These are phyloP conservation scores for Drosophila orena DNA, from an alignment of 1,140 invertebrate species.

Conservation along the genomic window DNA sequence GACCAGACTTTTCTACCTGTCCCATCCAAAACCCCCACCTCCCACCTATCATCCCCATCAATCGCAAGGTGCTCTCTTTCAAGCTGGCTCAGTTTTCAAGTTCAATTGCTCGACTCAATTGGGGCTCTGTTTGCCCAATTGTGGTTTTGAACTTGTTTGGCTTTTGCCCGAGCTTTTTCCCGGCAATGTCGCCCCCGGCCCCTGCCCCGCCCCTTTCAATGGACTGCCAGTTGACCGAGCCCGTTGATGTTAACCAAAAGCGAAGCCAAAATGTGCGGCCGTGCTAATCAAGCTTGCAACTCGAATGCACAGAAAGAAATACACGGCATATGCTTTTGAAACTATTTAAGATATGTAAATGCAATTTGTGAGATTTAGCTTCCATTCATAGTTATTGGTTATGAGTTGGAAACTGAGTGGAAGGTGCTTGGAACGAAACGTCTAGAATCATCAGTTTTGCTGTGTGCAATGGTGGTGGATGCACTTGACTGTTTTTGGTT, in stretches of 20 bases:
- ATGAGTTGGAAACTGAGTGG: background rate
- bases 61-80: conserved; percentile 5
- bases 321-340: background rate
- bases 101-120: conserved; percentile 44
- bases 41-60: background rate
- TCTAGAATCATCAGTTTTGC: background rate
- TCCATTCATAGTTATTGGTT: no score
- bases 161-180: conserved; percentile 53
- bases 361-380: no score
- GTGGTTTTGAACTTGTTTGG: conserved; percentile 81
- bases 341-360: no score
- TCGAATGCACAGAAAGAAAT: conserved; percentile 14
- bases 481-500: conserved; percentile 13
- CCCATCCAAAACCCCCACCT: background rate
- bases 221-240: conserved; percentile 65
- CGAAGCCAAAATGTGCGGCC: conserved; percentile 59
- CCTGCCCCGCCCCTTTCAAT: conserved; percentile 7
- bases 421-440: no score
- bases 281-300: conserved; percentile 51
- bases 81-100: conserved; percentile 27
- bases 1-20: conserved; percentile 3
- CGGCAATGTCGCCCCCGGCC: conserved; percentile 7
- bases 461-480: background rate
- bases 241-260: conserved; percentile 71
- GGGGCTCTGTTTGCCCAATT: conserved; percentile 73